Evolutionary conservation across 2,888 invertebrate species (phyloP), one percentile per base, ranked within the genome.

Genomic region (Busseola fusca): DNA sequence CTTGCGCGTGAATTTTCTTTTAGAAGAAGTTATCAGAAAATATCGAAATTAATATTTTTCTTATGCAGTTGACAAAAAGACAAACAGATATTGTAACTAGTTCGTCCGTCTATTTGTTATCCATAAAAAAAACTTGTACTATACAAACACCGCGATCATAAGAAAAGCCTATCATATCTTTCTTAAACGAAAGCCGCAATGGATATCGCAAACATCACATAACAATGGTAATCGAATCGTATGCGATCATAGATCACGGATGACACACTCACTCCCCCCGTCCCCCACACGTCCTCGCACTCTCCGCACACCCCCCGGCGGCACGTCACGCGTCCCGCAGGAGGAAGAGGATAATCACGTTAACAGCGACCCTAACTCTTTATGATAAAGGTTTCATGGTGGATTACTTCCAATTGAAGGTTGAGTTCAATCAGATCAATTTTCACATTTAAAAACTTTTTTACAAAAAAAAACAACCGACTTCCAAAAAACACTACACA

Each of bases 331-430:
- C 30, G 40, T 45, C 80, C 52, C 69, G 21, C 69, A 40, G 25
- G 56, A 48, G 75, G 65, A 72, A 65, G 21, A 67, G 42, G 21
- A 75, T 64, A 75, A 64, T 70, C 64, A 70, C 48, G 64, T 70
- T 80, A 62, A 64, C 34, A 69, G 66, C 57, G 52, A 80, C 58
- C 68, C 52, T 52, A 79, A 67, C 56, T 67, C 81, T 67, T 64
- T 63, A 54, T 59, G 34, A 56, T 56, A 56, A 48, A 40, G 14
- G 40, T 62, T 60, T 67, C n/a, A 60, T 40, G 25, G 42, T 48
- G n/a, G 6, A 48, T 56, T 21, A 34, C 27, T 48, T 60, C 6
- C 14, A 37, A n/a, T 30, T 59, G 16, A 64, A 45, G 30, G 37
- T 42, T 40, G 14, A 18, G 9, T 30, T 58, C 7, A 16, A 25